Conservation (phyloP, 2,888 invertebrate species). For the Neoscelio sp. region DNA sequence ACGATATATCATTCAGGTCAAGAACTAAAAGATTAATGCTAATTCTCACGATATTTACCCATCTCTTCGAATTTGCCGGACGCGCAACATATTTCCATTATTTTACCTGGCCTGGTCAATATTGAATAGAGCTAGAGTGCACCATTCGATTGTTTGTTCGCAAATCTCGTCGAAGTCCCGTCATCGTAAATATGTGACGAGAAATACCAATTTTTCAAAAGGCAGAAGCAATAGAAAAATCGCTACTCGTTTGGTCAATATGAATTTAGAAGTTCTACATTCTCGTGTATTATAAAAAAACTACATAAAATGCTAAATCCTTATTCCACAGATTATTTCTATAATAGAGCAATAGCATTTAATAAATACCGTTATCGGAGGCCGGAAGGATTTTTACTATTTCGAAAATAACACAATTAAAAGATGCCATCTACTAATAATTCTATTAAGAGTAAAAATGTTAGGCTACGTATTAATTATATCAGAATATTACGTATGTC, state of each 20-base stretch:
- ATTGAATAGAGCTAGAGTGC: conserved; percentile 70
- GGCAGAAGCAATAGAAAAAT: conserved; percentile 18
- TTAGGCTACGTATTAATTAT: no score
- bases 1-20: neutral
- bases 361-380: no score
- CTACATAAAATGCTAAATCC: no score
- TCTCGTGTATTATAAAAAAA: no score
- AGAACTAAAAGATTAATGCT: conserved; percentile 73
- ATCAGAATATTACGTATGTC: no score
- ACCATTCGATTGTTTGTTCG: conserved; percentile 70
- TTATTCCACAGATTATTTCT: no score
- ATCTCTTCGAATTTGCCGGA: conserved; percentile 68
- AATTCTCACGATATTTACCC: conserved; percentile 76
- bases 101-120: conserved; percentile 73
- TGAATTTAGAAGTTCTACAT: conserved; percentile 32
- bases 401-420: no score
- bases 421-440: no score
- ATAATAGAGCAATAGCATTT: no score
- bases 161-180: conserved; percentile 34
- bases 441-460: no score
- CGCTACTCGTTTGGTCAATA: conserved; percentile 30
- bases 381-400: no score
- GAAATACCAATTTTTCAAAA: conserved; percentile 25
- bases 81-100: conserved; percentile 75
- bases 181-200: conserved; percentile 36